phyloP scores from a whole-genome alignment of 1,140 invertebrate species.

The Drosophila melanogaster region Release_6_plus_ISO1_MT NT_033777.3:13616001-13616500 shows the following conservation, averaged over 20 bases:
- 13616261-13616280: slow-evolving; percentile 36
- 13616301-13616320: slow-evolving; percentile 37
- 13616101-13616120: slow-evolving; percentile 36
- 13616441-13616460: slow-evolving; percentile 41
- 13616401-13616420: slow-evolving; percentile 37
- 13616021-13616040: slow-evolving; percentile 76
- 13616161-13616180: slow-evolving; percentile 5
- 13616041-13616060: slow-evolving; percentile 77
- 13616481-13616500: slow-evolving; percentile 16
- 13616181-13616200: slow-evolving; percentile 34
- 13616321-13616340: slow-evolving; percentile 44
- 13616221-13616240: slow-evolving; percentile 21
- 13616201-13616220: slow-evolving; percentile 39
- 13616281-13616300: slow-evolving; percentile 46
- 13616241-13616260: slow-evolving; percentile 41
- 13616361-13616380: slow-evolving; percentile 59
- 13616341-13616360: slow-evolving; percentile 58
- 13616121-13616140: slow-evolving; percentile 50
- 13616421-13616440: slow-evolving; percentile 34
- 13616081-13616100: slow-evolving; percentile 3
- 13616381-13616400: slow-evolving; percentile 57
- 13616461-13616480: slow-evolving; percentile 17
- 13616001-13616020: slow-evolving; percentile 68
- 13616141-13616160: slow-evolving; percentile 31
- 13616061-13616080: slow-evolving; percentile 53